These are phyloP conservation scores for Galaxias olidus DNA, from an alignment of 2,797 vertebrate genomes.

Conservation along the genomic window DNA sequence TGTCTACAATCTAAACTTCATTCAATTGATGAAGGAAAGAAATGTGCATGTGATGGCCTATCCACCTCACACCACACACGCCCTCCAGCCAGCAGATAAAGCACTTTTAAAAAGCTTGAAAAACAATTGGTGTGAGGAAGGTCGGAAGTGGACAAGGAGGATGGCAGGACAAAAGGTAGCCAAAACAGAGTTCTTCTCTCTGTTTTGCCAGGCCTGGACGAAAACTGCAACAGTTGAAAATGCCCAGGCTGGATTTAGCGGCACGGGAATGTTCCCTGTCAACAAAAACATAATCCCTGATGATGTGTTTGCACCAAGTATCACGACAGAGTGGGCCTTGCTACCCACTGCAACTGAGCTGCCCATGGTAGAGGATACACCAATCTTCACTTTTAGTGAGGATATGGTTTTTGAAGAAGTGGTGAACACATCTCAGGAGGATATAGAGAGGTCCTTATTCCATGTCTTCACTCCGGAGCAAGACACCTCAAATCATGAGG, in stretches of 20 bases:
- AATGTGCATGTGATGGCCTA: conserved; percentile 23
- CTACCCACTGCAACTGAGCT: no score
- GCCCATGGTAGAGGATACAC: no score
- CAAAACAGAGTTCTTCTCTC: conserved; percentile 15
- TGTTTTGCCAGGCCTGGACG: conserved; percentile 13
- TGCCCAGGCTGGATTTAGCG: conserved; percentile 17
- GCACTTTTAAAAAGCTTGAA: conserved; percentile 6
- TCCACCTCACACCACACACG: conserved; percentile 15
- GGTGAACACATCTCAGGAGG: no score
- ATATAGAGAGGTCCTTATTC: no score
- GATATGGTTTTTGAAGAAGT: no score
- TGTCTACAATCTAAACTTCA: conserved; percentile 8
- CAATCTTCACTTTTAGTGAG: no score
- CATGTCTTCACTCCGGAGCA: no score
- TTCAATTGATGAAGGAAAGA: conserved; percentile 1
- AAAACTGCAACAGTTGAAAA: conserved; percentile 14
- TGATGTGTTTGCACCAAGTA: no score
- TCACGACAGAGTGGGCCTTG: no score
- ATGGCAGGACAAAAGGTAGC: conserved; percentile 7
- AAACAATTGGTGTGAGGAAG: conserved; percentile 18
- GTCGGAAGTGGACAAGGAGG: not conserved
- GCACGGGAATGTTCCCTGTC: conserved; percentile 27
- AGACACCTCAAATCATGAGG: no score
- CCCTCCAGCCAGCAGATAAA: conserved; percentile 18
- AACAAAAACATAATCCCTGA: no score